These are phyloP conservation scores for Homarus americanus DNA, from an alignment of 1,140 invertebrate genomes.

Conservation along the genomic window DNA sequence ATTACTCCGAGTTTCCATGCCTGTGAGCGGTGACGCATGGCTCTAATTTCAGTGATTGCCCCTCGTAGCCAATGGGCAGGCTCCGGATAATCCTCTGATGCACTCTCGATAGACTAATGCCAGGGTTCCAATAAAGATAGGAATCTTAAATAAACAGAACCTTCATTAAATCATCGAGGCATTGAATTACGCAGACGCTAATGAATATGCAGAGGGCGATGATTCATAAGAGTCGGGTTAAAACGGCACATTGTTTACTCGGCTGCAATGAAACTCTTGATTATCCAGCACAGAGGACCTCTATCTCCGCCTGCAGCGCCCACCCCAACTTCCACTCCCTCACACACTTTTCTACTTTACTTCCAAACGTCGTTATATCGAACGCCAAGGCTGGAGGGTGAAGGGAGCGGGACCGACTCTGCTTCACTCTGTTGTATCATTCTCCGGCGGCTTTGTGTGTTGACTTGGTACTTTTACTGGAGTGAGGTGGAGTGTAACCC, in stretches of 20 bases:
- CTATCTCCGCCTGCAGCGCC: neutral
- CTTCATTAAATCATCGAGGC: slow-evolving; percentile 52
- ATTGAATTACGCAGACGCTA: slow-evolving; percentile 54
- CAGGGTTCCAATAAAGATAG: slow-evolving; percentile 27
- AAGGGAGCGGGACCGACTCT: no score
- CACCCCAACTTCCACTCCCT: neutral
- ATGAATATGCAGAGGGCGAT: slow-evolving; percentile 59
- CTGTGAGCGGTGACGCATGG: slow-evolving; percentile 34
- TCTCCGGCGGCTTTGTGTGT: neutral
- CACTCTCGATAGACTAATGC: slow-evolving; percentile 51
- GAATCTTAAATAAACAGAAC: slow-evolving; percentile 59
- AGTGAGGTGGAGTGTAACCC: neutral
- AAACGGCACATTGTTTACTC: slow-evolving; percentile 46
- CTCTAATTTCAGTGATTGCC: slow-evolving; percentile 50
- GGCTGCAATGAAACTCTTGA: slow-evolving; percentile 41
- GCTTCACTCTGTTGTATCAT: neutral
- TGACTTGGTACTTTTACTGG: neutral
- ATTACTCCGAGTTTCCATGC: neutral
- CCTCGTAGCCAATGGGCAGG: slow-evolving; percentile 5
- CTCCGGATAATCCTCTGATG: slow-evolving; percentile 45
- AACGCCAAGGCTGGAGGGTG: neutral
- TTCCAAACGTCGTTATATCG: neutral
- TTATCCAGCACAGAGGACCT: slow-evolving; percentile 17
- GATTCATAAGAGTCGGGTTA: slow-evolving; percentile 43
- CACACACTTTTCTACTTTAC: neutral